Evolutionary conservation across 2,113 vertebrate species (phyloP), one percentile per base, ranked within the genome.

Genomic region (Myodes glareolus): DNA sequence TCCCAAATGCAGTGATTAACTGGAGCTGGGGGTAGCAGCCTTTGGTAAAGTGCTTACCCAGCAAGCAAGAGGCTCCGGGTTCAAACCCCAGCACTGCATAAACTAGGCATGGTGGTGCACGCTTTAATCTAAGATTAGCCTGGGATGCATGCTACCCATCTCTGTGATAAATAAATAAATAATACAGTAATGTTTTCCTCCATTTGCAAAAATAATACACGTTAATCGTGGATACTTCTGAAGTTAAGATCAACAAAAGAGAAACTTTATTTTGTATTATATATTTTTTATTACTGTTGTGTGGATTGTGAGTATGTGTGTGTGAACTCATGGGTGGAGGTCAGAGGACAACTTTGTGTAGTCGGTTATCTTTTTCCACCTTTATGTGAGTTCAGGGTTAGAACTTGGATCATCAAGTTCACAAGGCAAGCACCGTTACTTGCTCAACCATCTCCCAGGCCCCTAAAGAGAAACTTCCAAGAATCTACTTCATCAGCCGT

Each of bases 201-300:
- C 39, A 75, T 81, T 88, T 90, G 58, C 55, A 81, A 96, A 96
- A 93, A 84, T 63, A 76, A 94, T 58, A 3, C 68, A 61, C 47
- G 63, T 85, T 97, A 45, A 93, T 87, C n/a, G 82, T 68, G 65
- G 90, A 94, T 95, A 84, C 91, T 96, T 97, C 84, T 93, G 85
- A 97, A 97, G 93, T 90, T 58, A 95, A 95, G 86, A 95, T 16
- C 84, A 88, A 90, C 87, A 63, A 90, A 94, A 93, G 87, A 88
- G 84, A 87, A 95, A 63, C 10, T 67, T 65, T 10, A 65, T 42
- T 42, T 58, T 58, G 13, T n/a, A 55, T 27, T 55, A 42, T 75
- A 33, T 42, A 42, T 75, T 75, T 75, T 89, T 75, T 73, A 89
- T 58, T 75, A 39, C 25, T 81, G 19, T 55, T 55, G 19, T 82